phyloP scores from a whole-genome alignment of 2,888 invertebrate species.

The Lordiphosa fenestrarum region DNA sequence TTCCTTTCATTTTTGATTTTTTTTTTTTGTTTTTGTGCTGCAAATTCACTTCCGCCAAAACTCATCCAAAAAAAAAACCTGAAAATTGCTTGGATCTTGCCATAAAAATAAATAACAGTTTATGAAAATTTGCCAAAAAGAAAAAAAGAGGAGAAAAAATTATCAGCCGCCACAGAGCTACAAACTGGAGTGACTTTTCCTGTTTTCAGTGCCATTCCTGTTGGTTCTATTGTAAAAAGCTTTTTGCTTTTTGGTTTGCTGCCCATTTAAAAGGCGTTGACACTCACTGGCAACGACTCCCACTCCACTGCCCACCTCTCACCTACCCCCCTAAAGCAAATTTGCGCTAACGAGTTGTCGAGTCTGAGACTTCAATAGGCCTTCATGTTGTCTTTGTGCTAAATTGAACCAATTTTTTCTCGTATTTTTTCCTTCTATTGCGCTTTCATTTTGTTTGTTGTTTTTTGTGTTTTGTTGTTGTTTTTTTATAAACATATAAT shows the following conservation, averaged over 20 bases:
- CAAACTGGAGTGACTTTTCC: constrained; percentile 63
- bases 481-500: constrained; percentile 27
- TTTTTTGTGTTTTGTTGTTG: constrained; percentile 20
- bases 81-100: constrained; percentile 62
- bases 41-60: constrained; percentile 68
- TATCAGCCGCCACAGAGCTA: constrained; percentile 15
- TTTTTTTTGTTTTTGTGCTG: constrained; percentile 42
- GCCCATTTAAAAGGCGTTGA: constrained; percentile 71
- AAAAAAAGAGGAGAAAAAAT: constrained; percentile 33
- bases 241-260: constrained; percentile 43
- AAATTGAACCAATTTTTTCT: constrained; percentile 70
- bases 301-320: constrained; percentile 9
- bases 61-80: constrained; percentile 30
- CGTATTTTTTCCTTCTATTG: constrained; percentile 33
- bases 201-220: constrained; percentile 48
- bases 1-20: constrained; percentile 37
- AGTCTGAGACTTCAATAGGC: constrained; percentile 39
- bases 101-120: constrained; percentile 72
- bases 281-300: constrained; percentile 30
- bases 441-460: constrained; percentile 61
- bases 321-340: constrained; percentile 48
- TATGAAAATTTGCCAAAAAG: constrained; percentile 75
- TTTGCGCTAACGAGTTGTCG: constrained; percentile 71
- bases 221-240: constrained; percentile 56
- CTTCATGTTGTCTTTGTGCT: constrained; percentile 64